Percentiles rank a stretch among this genome's conserved stretches.
Evolutionary conservation across 2,888 invertebrate species (phyloP).

Genomic region (Eupithecia abbreviata): DNA sequence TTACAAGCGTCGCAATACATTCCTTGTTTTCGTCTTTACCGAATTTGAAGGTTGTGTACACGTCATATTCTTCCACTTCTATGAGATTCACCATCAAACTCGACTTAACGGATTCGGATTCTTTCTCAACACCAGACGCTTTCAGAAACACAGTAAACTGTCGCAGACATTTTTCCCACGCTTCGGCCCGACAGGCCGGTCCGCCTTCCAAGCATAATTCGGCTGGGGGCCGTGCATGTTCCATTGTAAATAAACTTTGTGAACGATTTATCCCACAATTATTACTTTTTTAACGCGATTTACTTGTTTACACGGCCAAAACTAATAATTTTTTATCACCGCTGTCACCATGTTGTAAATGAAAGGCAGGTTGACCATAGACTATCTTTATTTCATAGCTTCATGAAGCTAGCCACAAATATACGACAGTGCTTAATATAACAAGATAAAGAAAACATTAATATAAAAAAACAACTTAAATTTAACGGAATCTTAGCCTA

Average conservation of each 20-base stretch:
- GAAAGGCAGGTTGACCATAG: no score
- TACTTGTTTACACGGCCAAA: background rate
- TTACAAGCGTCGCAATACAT: background rate
- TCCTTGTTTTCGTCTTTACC: background rate
- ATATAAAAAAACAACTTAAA: no score
- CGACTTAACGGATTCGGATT: background rate
- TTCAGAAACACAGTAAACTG: background rate
- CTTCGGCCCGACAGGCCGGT: background rate
- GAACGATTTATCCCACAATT: background rate
- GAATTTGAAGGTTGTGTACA: background rate
- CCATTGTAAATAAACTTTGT: background rate
- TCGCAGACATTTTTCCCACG: no score
- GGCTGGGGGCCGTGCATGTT: background rate
- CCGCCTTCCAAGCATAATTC: background rate
- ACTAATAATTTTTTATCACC: background rate
- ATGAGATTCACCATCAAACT: constrained; percentile 1
- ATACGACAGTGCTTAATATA: no score
- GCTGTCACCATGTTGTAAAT: background rate
- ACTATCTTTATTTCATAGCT: no score
- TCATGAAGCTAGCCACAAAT: no score
- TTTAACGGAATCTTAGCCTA: no score
- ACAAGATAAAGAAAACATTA: no score
- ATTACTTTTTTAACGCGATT: background rate
- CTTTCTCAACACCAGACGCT: background rate
- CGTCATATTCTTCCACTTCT: background rate